Evolutionary conservation across 2,888 invertebrate genomes (phyloP), one percentile per base, ranked within the genome.

Genomic region (Dasysyrphus tricinctus): DNA sequence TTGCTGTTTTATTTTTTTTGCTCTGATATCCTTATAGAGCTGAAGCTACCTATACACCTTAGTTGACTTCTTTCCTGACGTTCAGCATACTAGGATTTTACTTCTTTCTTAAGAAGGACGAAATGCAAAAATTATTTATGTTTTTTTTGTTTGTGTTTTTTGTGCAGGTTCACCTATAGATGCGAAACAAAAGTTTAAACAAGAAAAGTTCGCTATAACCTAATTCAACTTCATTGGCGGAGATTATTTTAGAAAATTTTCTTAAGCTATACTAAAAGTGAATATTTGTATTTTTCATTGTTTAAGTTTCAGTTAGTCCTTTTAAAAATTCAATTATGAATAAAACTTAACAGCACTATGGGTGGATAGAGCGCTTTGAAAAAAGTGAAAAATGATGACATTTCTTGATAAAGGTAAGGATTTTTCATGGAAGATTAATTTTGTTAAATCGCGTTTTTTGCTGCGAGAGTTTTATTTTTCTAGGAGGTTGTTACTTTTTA

Each of bases 141-240:
- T 39, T 16, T 59, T 37, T 61, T 61, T 59, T 59, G 7, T 37
- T 37, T 16, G 5, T 16, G 0, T 37, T 37, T 9, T 34, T 11
- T 0, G 37, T 69, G 19, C 51, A 65, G 2, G 5, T 39, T 5
- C 24, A 24, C 24, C 24, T n/a, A 32, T 37, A n/a, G 19, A 51
- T n/a, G n/a, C 67, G 65, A 61, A n/a, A 42, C 12, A 37, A 86
- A 86, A 86, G 70, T 86, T 86, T 86, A 86, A 86, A 86, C 86
- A 86, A 86, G 86, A 86, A 86, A 86, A 82, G 75, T 86, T 86
- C 72, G 32, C 49, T 37, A 24, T 86, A 86, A 86, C 86, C 86
- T 79, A 86, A 82, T 75, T 86, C 75, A 72, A 75, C 72, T 57
- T 75, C 81, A 86, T 82, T 86, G 78, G 70, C 78, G 70, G 47